Conservation (phyloP, 2,888 invertebrate species). For the Morpho deidamia region DNA sequence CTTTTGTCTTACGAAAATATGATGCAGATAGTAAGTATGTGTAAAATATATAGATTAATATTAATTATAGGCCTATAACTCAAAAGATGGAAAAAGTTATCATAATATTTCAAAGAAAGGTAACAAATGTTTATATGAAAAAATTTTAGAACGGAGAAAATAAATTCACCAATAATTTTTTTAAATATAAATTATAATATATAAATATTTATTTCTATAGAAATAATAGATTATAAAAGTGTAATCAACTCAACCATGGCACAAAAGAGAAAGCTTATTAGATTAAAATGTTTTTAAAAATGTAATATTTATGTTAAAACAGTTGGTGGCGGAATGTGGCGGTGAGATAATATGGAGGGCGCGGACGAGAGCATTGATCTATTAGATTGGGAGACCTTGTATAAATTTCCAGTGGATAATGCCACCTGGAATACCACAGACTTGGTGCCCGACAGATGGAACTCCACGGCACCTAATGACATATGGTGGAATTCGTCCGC, state of each 20-base stretch:
- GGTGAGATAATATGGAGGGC: conserved; percentile 73
- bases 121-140: too few species aligned
- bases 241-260: too few species aligned
- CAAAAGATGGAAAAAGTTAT: too few species aligned
- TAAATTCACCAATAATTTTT: too few species aligned
- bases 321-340: conserved; percentile 52
- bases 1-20: conserved; percentile 46
- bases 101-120: too few species aligned
- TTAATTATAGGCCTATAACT: not conserved
- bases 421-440: conserved; percentile 55
- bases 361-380: conserved; percentile 61
- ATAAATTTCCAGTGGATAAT: conserved; percentile 53
- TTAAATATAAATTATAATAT: too few species aligned
- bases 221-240: too few species aligned
- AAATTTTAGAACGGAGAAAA: too few species aligned
- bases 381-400: conserved; percentile 66
- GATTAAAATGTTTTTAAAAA: too few species aligned
- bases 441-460: conserved; percentile 53
- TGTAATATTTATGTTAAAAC: not conserved
- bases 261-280: too few species aligned
- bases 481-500: conserved; percentile 64
- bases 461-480: conserved; percentile 51
- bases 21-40: conserved; percentile 40
- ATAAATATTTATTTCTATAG: too few species aligned
- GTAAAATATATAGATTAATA: not conserved